These are phyloP conservation scores for Bufo gargarizans DNA, from an alignment of 2,113 vertebrate species.

Conservation along the genomic window DNA sequence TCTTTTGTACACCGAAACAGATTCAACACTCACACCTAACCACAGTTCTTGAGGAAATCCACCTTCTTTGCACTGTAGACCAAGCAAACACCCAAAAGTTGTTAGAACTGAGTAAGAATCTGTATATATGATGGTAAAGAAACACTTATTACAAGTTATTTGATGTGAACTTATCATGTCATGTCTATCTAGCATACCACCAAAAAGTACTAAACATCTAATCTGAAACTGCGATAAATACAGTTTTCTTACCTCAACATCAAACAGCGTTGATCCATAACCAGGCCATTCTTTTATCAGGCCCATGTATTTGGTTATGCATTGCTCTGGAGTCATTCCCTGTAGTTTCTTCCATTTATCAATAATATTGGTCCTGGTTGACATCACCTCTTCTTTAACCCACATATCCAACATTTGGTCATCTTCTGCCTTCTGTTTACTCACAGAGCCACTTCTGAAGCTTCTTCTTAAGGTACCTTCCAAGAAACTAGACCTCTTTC, in stretches of 20 bases:
- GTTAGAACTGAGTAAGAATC: conserved; percentile 20
- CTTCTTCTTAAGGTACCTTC: conserved; percentile 92
- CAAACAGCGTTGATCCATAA: conserved; percentile 93
- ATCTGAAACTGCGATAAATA: not conserved
- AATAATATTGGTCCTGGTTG: conserved; percentile 79
- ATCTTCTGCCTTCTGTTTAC: conserved; percentile 82
- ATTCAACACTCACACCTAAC: conserved; percentile 89
- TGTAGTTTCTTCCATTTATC: conserved; percentile 96
- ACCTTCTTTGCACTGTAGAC: conserved; percentile 82
- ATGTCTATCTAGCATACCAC: not conserved
- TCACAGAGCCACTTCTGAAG: conserved; percentile 83
- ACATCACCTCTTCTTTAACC: conserved; percentile 87
- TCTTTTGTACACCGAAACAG: conserved; percentile 93
- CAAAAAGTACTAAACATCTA: not conserved
- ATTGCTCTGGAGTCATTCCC: conserved; percentile 88
- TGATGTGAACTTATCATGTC: not conserved
- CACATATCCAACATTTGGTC: conserved; percentile 90
- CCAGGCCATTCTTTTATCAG: conserved; percentile 94
- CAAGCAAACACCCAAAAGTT: conserved; percentile 36
- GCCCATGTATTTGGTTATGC: conserved; percentile 93
- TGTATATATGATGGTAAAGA: not conserved
- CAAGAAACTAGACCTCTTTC: conserved; percentile 90
- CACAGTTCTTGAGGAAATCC: conserved; percentile 90
- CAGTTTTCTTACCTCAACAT: conserved; percentile 84
- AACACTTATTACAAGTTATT: not conserved